These are phyloP conservation scores for Miopithecus talapoin DNA, from an alignment of 2,797 vertebrate species.

Conservation along the genomic window DNA sequence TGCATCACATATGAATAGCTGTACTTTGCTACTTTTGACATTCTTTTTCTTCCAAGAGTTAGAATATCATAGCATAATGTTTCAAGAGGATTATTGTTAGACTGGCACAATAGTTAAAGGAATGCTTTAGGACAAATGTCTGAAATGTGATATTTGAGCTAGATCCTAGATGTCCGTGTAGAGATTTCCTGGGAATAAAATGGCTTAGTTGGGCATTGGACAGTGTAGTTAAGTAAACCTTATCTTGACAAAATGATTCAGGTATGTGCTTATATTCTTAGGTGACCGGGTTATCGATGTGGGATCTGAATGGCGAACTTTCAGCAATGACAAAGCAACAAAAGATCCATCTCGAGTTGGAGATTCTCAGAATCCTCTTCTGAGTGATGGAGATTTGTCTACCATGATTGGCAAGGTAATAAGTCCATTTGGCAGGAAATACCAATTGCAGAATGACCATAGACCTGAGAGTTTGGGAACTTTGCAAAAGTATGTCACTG, in stretches of 20 bases:
- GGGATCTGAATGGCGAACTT: conserved; percentile 99
- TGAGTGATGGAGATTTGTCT: conserved; percentile 96
- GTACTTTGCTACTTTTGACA: conserved; percentile 46
- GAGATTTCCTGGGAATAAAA: conserved; percentile 16
- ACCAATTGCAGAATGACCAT: not conserved
- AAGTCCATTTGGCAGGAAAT: not conserved
- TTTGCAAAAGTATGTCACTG: not conserved
- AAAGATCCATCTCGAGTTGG: conserved; percentile 99
- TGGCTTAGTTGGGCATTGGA: not conserved
- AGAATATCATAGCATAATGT: not conserved
- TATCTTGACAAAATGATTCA: not conserved
- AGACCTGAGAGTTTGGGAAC: not conserved
- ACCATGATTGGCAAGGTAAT: conserved; percentile 99
- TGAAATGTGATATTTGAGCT: not conserved
- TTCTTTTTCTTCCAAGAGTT: conserved; percentile 8
- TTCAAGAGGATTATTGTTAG: not conserved
- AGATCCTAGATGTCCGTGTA: not conserved
- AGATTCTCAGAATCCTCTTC: conserved; percentile 96
- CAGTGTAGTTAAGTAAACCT: not conserved
- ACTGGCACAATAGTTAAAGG: not conserved
- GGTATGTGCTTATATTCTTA: conserved; percentile 79
- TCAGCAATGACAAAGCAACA: conserved; percentile 98
- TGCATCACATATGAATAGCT: conserved; percentile 5
- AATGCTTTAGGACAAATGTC: not conserved
- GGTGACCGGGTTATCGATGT: conserved; percentile 98